These are phyloP conservation scores for Zosterops japonicus DNA, from an alignment of 2,113 vertebrate genomes.

Conservation along the genomic window DNA sequence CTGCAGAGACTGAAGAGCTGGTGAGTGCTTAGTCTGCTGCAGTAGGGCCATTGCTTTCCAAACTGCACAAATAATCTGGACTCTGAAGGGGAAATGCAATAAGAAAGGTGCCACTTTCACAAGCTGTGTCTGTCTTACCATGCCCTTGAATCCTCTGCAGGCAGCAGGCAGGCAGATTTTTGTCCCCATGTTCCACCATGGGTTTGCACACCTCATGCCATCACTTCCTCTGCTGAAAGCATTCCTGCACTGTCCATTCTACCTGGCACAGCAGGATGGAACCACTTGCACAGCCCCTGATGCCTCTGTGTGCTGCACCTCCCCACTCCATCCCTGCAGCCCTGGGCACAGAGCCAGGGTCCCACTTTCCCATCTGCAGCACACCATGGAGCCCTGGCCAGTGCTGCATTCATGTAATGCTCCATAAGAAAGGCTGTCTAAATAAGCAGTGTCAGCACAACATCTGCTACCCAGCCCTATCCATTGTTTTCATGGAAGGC, in stretches of 20 bases:
- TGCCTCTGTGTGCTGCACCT: not conserved
- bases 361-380: not conserved
- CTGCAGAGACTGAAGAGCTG: not conserved
- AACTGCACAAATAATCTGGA: not conserved
- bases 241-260: accelerated
- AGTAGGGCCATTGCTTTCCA: not conserved
- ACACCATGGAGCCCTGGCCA: not conserved
- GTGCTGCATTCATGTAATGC: not conserved
- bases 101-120: not conserved
- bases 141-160: not conserved
- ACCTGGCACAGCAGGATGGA: not conserved
- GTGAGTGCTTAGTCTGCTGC: not conserved
- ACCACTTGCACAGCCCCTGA: not conserved
- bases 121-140: not conserved
- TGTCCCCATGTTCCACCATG: not conserved
- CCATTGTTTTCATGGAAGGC: not conserved
- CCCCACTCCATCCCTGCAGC: not conserved
- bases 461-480: not conserved
- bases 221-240: not conserved
- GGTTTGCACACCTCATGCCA: not conserved
- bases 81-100: not conserved
- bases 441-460: not conserved
- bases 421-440: not conserved
- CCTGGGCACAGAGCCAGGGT: not conserved
- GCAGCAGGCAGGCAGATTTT: not conserved